A percentile compares a stretch with the other conserved stretches of the same genome.
Evolutionary conservation across 30 jellyfish, hydroid and myxozoan species (phyloP).

Genomic region (Chrysaora quinquecirrha): DNA sequence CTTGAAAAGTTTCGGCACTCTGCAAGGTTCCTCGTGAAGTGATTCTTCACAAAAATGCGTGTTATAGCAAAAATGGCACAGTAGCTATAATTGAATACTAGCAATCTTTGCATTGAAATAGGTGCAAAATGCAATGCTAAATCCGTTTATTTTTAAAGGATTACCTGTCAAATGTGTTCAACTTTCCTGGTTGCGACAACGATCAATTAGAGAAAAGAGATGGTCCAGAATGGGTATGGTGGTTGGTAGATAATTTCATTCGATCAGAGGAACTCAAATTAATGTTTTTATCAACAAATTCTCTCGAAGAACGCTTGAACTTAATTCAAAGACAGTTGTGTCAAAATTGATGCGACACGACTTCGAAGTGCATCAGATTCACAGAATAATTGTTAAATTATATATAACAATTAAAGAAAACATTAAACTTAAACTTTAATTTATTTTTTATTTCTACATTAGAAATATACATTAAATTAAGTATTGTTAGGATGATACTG

Average conservation of each 20-base stretch:
- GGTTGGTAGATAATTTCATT: conserved; percentile 65
- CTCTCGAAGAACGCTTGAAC: conserved; percentile 44
- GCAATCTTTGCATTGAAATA: too few species aligned
- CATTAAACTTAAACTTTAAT: background rate
- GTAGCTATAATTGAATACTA: too few species aligned
- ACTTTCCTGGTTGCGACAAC: conserved; percentile 52
- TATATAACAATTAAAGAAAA: background rate
- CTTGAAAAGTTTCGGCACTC: too few species aligned
- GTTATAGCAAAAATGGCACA: too few species aligned
- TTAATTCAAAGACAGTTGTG: background rate
- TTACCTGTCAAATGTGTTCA: conserved; percentile 10
- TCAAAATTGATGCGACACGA: too few species aligned
- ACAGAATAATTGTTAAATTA: too few species aligned
- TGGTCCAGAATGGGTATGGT: conserved; percentile 98
- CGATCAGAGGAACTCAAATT: conserved; percentile 18
- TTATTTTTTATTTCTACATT: background rate
- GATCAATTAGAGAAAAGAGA: conserved; percentile 38
- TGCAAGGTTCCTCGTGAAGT: too few species aligned
- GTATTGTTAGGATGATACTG: background rate
- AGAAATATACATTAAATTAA: background rate
- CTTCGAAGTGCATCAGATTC: too few species aligned
- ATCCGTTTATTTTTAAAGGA: too few species aligned
- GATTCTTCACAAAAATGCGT: too few species aligned
- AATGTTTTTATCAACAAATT: conserved; percentile 7
- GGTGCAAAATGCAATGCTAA: too few species aligned